These are phyloP conservation scores for Drosophila quinaria DNA, from an alignment of 2,888 invertebrate genomes.

Conservation along the genomic window DNA sequence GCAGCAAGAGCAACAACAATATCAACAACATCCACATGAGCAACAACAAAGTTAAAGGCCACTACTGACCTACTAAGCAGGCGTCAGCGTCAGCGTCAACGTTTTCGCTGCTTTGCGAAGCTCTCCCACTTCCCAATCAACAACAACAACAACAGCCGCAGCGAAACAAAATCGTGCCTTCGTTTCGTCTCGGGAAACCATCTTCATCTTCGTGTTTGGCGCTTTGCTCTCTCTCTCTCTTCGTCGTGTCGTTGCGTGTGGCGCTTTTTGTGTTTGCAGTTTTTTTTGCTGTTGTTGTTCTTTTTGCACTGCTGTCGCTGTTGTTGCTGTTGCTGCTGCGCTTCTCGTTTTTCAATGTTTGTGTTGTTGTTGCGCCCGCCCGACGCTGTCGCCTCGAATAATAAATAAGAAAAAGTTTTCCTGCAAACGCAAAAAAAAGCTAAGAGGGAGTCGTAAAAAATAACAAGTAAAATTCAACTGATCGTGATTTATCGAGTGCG, in stretches of 20 bases:
- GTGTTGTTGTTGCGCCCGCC: constrained; percentile 57
- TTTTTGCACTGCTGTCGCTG: constrained; percentile 13
- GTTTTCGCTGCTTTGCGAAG: constrained; percentile 45
- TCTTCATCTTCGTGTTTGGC: constrained; percentile 54
- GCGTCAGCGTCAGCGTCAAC: constrained; percentile 54
- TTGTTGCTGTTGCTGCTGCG: constrained; percentile 11
- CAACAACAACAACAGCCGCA: constrained; percentile 28
- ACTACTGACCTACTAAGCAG: constrained; percentile 85
- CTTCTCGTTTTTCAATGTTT: constrained; percentile 74
- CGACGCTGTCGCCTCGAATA: constrained; percentile 74
- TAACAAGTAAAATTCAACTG: constrained; percentile 40
- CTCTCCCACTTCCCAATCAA: constrained; percentile 50
- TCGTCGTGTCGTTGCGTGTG: constrained; percentile 33
- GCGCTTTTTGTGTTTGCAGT: constrained; percentile 25
- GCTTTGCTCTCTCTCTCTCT: constrained; percentile 51
- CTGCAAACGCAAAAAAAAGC: constrained; percentile 68
- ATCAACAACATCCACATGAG: constrained; percentile 22
- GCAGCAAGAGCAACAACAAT: constrained; percentile 5
- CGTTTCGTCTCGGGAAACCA: constrained; percentile 53
- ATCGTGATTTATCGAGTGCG: not conserved
- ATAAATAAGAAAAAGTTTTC: constrained; percentile 85
- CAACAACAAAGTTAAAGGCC: constrained; percentile 67
- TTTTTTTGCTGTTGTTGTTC: constrained; percentile 3
- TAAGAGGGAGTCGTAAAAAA: constrained; percentile 54
- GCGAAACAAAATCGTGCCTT: constrained; percentile 51